Base-by-base conservation (phyloP, 2,113 vertebrate genomes). In the Raja brachyura region DNA sequence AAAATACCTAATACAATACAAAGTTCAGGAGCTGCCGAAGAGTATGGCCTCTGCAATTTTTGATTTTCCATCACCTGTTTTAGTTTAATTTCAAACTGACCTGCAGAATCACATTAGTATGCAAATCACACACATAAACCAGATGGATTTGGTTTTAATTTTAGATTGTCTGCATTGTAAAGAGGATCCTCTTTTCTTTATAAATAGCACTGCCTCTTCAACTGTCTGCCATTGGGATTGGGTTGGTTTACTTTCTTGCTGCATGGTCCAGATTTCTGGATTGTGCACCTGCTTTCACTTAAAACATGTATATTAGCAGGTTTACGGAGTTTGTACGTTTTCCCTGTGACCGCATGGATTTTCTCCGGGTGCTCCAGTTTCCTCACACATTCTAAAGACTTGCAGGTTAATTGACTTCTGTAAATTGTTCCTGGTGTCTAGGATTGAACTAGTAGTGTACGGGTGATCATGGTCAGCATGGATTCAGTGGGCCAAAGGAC, bases 81-180 rank as follows among this genome's bases (percentile, higher is more conserved):
- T 92, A 73, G 90, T 92, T 92, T 92, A 92, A 92, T 92, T 92
- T 92, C 73, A 92, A 92, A 68, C 66, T 92, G 90, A 92, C 90
- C 66, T 73, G 68, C 33, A 48, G 68, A 92, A 73, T 92, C 20
- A 2, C 33, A 92, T 92, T 74, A 73, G 90, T 74, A 73, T 73
- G 90, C 90, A 92, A 11, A 92, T 92, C 90, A 92, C 90, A 92
- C 48, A 39, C 90, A 54, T 92, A 92, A 92, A 92, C 90, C 90
- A 92, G 90, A 70, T 92, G 90, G 33, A 73, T 92, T 73, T 92
- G 73, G 68, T 48, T 92, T 70, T 70, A 74, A 92, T 74, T 92
- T 92, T 73, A 73, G 90, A 92, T 73, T 48, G 88, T 48, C 88
- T 90, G 90, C 90, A 28, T 92, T 74, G 70, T 73, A 74, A 48